Conservation (phyloP, 2,797 vertebrate genomes). For the Loris lydekkerianus region DNA sequence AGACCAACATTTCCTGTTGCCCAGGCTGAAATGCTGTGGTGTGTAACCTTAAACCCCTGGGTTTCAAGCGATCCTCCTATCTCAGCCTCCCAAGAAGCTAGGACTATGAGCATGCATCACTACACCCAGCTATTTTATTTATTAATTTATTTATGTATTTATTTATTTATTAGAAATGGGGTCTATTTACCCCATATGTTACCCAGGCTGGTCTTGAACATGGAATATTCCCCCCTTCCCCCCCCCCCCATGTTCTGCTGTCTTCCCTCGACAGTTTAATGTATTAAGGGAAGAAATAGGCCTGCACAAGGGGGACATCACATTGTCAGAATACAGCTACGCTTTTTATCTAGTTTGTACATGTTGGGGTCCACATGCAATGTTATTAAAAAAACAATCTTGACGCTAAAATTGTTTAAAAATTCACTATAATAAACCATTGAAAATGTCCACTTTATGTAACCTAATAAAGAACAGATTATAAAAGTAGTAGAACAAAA, state of each 20-base stretch:
- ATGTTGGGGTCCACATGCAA: background rate
- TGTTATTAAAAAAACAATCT: background rate
- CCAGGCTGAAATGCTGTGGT: background rate
- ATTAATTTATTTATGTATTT: no score
- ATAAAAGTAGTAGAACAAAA: slow-evolving; percentile 11
- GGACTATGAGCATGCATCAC: background rate
- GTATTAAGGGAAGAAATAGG: background rate
- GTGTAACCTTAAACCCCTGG: background rate
- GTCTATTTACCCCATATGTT: background rate
- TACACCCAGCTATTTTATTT: background rate
- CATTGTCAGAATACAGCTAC: background rate
- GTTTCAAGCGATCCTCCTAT: background rate
- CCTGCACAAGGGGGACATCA: accelerated
- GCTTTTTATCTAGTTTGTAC: background rate
- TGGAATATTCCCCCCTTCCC: background rate
- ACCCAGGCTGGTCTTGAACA: background rate
- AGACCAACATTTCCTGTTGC: background rate
- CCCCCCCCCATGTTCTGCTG: background rate
- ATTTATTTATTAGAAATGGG: background rate
- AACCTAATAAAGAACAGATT: slow-evolving; percentile 14
- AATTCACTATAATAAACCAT: background rate
- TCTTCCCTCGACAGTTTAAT: background rate
- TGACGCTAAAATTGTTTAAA: slow-evolving; percentile 8
- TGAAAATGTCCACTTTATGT: background rate
- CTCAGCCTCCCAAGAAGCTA: background rate